Base-by-base conservation (phyloP, 2,888 invertebrate species). In the Cephus sareptanus region DNA sequence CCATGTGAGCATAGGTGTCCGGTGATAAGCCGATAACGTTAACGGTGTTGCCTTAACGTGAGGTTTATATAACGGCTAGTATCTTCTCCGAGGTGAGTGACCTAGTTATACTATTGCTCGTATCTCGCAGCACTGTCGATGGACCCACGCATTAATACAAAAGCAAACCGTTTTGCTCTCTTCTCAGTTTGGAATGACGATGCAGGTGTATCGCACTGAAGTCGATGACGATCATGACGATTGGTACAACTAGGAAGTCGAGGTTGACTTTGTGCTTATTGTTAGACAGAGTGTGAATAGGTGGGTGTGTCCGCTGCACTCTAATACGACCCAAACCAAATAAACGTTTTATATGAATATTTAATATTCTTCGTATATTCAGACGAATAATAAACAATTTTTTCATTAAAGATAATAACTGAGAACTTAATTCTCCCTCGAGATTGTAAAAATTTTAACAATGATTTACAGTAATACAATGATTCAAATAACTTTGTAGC, bases 51-150 rank as follows among this genome's bases (percentile, higher is more conserved):
- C 74, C 75, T 81, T 83, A 82, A 79, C 75, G 69, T 69, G 73
- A 77, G 33, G 74, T 85, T 85, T 85, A 84, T 84, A 81, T 84
- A 83, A 85, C 83, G 76, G 76, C 82, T 73, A 79, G 79, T 75
- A 75, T 83, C 75, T 85, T 80, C 82, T 81, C 80, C 82, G 83
- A 85, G 85, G 85, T 85, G 83, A 84, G 80, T 85, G 85, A 84
- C 85, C 85, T 79, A 85, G 84, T 85, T 56, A 56, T 85, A 83
- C 84, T 79, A 82, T 80, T 81, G 76, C 81, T 69, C 77, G 83
- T 81, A 81, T 76, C 79, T 69, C 9, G 2, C 56, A 56, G 79
- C 69, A 78, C 83, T 85, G 85, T 85, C 83, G 84, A 78, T 80
- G 37, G 33, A 69, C 34, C 71, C 71, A 71, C 71, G 71, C 34